Evolutionary conservation across 2,113 vertebrate genomes (phyloP).

Genomic region (Axis porcinus): DNA sequence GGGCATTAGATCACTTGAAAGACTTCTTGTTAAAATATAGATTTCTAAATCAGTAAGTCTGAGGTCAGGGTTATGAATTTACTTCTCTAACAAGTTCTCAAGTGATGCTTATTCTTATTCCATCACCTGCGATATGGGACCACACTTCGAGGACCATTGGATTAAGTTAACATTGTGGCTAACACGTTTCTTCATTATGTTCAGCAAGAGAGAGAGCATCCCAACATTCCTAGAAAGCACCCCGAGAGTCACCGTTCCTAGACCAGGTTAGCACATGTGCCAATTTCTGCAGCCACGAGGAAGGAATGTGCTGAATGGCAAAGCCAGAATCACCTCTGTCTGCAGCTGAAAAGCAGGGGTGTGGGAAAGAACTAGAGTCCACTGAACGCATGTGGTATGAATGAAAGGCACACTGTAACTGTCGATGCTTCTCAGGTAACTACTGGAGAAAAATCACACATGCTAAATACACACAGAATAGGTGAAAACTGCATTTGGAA

Average conservation of each 20-base stretch:
- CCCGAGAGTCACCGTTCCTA: neutral
- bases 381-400: neutral
- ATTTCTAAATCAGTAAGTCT: neutral
- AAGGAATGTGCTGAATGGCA: neutral
- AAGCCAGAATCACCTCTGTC: neutral
- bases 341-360: neutral
- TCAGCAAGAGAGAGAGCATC: neutral
- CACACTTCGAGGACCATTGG: neutral
- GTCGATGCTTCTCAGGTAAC: neutral
- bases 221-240: neutral
- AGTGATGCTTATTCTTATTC: neutral
- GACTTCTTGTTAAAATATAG: neutral
- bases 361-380: neutral
- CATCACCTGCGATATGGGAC: neutral
- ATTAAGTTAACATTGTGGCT: neutral
- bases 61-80: neutral
- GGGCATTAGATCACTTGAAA: neutral
- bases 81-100: neutral
- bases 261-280: neutral
- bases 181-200: neutral
- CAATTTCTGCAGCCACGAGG: neutral
- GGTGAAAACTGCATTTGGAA: neutral
- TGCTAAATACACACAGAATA: neutral
- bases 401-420: neutral
- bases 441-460: neutral